Evolutionary conservation across 2,797 vertebrate species (phyloP).

Genomic region (Tapirus indicus): DNA sequence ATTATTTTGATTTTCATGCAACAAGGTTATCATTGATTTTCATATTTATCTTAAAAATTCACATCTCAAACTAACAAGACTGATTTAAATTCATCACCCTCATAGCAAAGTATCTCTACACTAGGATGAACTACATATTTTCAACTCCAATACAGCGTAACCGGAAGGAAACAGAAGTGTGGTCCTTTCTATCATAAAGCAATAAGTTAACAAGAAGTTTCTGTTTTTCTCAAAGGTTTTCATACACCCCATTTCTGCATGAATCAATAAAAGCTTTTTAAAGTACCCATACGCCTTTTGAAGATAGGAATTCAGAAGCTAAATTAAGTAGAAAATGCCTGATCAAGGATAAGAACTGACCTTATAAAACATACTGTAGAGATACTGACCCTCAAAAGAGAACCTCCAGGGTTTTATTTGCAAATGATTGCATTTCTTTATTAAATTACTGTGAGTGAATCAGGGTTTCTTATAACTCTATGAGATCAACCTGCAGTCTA

Average conservation of each 20-base stretch:
- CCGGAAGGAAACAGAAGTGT: neutral
- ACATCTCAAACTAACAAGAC: conserved; percentile 80
- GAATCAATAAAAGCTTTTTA: conserved; percentile 61
- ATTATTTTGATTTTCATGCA: conserved; percentile 72
- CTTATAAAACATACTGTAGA: conserved; percentile 44
- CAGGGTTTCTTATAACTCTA: neutral
- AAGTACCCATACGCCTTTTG: conserved; percentile 55
- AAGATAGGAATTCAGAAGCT: conserved; percentile 71
- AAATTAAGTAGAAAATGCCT: neutral
- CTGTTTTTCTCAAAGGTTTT: conserved; percentile 53
- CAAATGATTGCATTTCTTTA: conserved; percentile 49
- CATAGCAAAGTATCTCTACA: conserved; percentile 65
- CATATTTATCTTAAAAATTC: conserved; percentile 82
- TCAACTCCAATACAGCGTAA: neutral
- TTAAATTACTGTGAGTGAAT: neutral
- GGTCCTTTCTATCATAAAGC: neutral
- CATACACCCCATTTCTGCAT: neutral
- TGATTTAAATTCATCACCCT: conserved; percentile 82
- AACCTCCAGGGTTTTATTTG: conserved; percentile 61
- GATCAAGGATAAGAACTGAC: neutral
- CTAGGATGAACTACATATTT: conserved; percentile 65
- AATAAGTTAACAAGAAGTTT: neutral
- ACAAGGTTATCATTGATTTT: conserved; percentile 78
- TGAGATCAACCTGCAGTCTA: neutral
- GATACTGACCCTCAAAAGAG: conserved; percentile 41